Evolutionary conservation across 2,113 vertebrate genomes (phyloP).

Genomic region (Proteles cristata): DNA sequence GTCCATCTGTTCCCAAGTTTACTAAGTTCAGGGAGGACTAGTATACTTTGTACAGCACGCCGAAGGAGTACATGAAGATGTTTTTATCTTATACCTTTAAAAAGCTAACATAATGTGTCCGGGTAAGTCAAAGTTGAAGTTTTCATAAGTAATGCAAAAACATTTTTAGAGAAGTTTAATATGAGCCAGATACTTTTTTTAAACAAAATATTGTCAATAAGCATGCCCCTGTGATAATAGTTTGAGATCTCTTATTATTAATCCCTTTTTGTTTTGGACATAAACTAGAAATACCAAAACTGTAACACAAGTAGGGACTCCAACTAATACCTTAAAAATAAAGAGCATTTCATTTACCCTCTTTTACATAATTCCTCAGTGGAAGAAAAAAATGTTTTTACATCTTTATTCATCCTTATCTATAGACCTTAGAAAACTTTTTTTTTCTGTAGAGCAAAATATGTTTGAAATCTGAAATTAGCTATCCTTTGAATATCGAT

Average conservation of each 20-base stretch:
- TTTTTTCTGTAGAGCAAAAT: constrained; percentile 10
- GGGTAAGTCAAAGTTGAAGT: background rate
- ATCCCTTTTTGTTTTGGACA: background rate
- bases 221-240: background rate
- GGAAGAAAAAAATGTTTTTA: background rate
- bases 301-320: background rate
- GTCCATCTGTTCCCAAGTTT: background rate
- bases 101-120: background rate
- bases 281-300: constrained; percentile 34
- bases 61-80: background rate
- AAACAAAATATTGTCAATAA: background rate
- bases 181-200: constrained; percentile 26
- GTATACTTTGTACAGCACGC: too few relatives aligned
- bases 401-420: background rate
- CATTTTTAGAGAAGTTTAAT: background rate
- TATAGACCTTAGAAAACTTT: background rate
- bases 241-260: background rate
- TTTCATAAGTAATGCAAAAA: constrained; percentile 50
- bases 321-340: background rate
- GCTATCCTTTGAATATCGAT: background rate
- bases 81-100: background rate
- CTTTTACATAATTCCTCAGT: background rate
- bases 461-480: constrained; percentile 8
- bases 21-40: background rate
- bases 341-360: background rate